Evolutionary conservation across 2,797 vertebrate species (phyloP).

Genomic region (Cynodonichthys magdalenae): DNA sequence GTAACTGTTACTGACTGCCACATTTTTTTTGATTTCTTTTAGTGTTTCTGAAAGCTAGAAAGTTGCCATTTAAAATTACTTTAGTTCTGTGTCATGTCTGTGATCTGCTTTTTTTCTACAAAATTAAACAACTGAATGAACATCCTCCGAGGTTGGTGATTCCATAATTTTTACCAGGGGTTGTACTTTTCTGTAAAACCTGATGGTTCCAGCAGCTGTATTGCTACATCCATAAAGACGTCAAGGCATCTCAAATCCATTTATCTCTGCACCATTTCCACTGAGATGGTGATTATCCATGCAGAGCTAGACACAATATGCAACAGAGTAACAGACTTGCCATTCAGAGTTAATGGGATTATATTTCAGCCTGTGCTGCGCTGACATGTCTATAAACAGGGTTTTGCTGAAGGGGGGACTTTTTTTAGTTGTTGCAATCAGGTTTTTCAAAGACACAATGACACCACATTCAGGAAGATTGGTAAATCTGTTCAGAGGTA

Average conservation of each 20-base stretch:
- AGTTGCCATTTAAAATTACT: too few relatives aligned
- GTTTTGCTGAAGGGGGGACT: slow-evolving; percentile 37
- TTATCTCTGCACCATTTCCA: slow-evolving; percentile 65
- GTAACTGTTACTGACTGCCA: too few relatives aligned
- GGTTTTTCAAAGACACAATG: slow-evolving; percentile 30
- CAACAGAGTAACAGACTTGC: slow-evolving; percentile 67
- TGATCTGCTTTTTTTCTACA: too few relatives aligned
- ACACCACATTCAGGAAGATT: slow-evolving; percentile 26
- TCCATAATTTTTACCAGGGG: too few relatives aligned
- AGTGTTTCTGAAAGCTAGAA: too few relatives aligned
- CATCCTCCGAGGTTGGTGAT: too few relatives aligned
- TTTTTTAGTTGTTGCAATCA: slow-evolving; percentile 26
- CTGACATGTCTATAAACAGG: slow-evolving; percentile 56
- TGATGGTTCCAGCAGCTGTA: slow-evolving; percentile 37
- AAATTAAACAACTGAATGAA: too few relatives aligned
- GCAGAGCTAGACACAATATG: slow-evolving; percentile 66
- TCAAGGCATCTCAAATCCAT: slow-evolving; percentile 64
- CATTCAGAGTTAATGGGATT: slow-evolving; percentile 75
- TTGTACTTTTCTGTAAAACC: slow-evolving; percentile 29
- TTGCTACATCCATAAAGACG: slow-evolving; percentile 66
- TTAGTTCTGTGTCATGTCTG: too few relatives aligned
- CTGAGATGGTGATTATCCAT: slow-evolving; percentile 65
- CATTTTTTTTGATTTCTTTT: too few relatives aligned
- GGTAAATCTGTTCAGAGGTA: slow-evolving; percentile 30
- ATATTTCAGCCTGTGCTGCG: slow-evolving; percentile 63